Conservation (phyloP, 2,113 vertebrate species). For the Lepisosteus oculatus region DNA sequence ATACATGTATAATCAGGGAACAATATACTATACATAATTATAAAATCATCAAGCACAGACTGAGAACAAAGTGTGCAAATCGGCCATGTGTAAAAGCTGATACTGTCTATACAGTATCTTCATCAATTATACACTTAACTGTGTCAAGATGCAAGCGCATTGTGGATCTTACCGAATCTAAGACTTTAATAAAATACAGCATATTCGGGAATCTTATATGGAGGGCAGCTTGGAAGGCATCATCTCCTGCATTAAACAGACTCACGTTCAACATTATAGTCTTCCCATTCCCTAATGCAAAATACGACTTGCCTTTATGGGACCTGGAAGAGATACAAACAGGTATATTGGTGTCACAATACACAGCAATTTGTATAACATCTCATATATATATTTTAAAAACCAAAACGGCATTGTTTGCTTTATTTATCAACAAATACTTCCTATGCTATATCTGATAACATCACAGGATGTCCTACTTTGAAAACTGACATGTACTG, state of each 20-base stretch:
- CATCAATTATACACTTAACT: too few relatives aligned
- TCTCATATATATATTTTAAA: too few relatives aligned
- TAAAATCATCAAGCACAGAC: too few relatives aligned
- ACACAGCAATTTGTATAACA: too few relatives aligned
- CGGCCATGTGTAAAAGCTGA: too few relatives aligned
- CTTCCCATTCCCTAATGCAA: slow-evolving; percentile 77
- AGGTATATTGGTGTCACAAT: background rate
- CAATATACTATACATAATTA: too few relatives aligned
- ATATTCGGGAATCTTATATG: slow-evolving; percentile 72
- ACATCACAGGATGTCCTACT: slow-evolving; percentile 5
- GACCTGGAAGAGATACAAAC: slow-evolving; percentile 49
- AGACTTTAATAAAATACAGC: slow-evolving; percentile 82
- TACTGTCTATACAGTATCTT: too few relatives aligned
- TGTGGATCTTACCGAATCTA: slow-evolving; percentile 72
- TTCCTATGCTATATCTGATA: background rate
- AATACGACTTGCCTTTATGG: slow-evolving; percentile 70
- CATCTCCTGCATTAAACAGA: slow-evolving; percentile 80
- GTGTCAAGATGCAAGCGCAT: too few relatives aligned
- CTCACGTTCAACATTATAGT: slow-evolving; percentile 74
- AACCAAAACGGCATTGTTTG: too few relatives aligned
- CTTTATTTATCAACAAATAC: background rate
- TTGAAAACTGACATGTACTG: slow-evolving; percentile 57
- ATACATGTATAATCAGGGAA: too few relatives aligned
- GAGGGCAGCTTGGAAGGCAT: slow-evolving; percentile 81
- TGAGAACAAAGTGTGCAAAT: too few relatives aligned